Evolutionary conservation across 2,888 invertebrate genomes (phyloP).

Genomic region (Encarsia formosa): DNA sequence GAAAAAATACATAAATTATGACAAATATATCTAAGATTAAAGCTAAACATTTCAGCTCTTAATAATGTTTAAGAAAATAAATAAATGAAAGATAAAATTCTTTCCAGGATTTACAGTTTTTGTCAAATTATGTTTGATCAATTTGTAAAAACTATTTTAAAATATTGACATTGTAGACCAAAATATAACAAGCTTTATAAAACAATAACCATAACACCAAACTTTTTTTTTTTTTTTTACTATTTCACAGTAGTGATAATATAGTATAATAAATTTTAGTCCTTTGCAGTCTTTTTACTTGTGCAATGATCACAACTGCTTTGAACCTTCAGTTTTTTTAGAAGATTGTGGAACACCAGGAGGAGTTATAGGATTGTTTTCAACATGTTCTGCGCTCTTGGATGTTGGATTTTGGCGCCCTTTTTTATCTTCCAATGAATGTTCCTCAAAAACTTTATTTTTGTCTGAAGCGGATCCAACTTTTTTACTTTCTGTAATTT

Average conservation of each 20-base stretch:
- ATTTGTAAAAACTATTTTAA: not conserved
- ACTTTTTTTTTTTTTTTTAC: not conserved
- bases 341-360: slow-evolving; percentile 38
- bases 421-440: not conserved
- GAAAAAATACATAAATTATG: too few species aligned
- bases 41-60: too few species aligned
- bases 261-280: not conserved
- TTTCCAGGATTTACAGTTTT: too few species aligned
- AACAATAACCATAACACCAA: not conserved
- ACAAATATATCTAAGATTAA: too few species aligned
- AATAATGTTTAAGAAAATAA: too few species aligned
- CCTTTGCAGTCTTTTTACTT: slow-evolving; percentile 8
- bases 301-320: slow-evolving; percentile 43
- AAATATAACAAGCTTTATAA: not conserved
- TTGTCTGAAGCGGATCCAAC: not conserved
- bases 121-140: too few species aligned
- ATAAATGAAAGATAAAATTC: too few species aligned
- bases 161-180: not conserved
- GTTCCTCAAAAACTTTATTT: not conserved
- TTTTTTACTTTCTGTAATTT: not conserved
- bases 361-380: slow-evolving; percentile 34
- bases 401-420: not conserved
- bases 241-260: not conserved
- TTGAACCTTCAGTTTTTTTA: slow-evolving; percentile 47
- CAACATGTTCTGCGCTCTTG: slow-evolving; percentile 28